Evolutionary conservation across 2,113 vertebrate genomes (phyloP).

Genomic region (Cisticola juncidis): DNA sequence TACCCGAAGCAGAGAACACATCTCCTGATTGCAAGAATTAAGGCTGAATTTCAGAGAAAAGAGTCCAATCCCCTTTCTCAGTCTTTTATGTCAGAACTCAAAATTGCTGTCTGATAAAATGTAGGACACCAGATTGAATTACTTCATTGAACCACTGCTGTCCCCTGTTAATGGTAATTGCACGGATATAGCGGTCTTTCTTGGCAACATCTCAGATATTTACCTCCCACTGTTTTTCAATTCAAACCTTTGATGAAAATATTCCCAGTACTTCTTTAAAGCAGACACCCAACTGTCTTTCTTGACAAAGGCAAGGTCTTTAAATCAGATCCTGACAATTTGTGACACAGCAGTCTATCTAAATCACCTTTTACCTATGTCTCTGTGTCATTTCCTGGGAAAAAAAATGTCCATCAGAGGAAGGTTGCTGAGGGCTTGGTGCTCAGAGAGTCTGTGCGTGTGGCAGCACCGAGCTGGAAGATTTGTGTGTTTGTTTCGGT

Average conservation of each 20-base stretch:
- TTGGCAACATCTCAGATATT: conserved; percentile 85
- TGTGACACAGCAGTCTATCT: conserved; percentile 90
- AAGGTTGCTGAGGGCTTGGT: conserved; percentile 63
- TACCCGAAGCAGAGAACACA: conserved; percentile 41
- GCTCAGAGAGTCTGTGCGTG: background rate
- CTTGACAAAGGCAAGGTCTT: conserved; percentile 86
- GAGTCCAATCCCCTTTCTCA: conserved; percentile 56
- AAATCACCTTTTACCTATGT: conserved; percentile 89
- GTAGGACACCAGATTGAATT: conserved; percentile 85
- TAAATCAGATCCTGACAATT: conserved; percentile 93
- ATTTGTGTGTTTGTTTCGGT: conserved; percentile 41
- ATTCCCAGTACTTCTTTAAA: conserved; percentile 85
- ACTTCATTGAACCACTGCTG: conserved; percentile 81
- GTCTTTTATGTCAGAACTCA: conserved; percentile 75
- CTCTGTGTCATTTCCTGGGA: conserved; percentile 84
- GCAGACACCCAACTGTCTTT: conserved; percentile 84
- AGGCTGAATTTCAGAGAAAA: conserved; percentile 62
- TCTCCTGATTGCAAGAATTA: conserved; percentile 64
- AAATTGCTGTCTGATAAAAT: conserved; percentile 82
- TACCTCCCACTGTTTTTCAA: conserved; percentile 87
- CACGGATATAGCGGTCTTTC: conserved; percentile 80
- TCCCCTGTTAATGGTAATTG: conserved; percentile 86
- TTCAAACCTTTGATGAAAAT: conserved; percentile 90
- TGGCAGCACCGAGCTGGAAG: background rate
- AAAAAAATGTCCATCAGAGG: conserved; percentile 82